phyloP scores from a whole-genome alignment of 2,888 invertebrate genomes.

The Argyresthia goedartella region DNA sequence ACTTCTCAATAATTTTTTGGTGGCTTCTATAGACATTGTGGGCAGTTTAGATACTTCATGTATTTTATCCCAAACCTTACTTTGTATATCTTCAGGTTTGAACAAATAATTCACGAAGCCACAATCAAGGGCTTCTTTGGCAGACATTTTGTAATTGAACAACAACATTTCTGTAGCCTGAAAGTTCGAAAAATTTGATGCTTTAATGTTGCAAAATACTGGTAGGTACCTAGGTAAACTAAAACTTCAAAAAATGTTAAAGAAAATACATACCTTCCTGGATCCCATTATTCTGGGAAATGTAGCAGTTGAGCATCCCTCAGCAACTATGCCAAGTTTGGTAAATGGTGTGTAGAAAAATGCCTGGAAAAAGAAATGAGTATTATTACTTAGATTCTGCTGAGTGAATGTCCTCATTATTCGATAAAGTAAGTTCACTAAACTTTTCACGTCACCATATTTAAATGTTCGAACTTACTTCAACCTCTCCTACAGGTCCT shows the following conservation, averaged over 20 bases:
- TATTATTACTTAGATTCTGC: too few relatives aligned
- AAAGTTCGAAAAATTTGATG: slow-evolving; percentile 13
- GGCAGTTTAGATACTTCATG: slow-evolving; percentile 68
- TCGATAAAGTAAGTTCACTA: too few relatives aligned
- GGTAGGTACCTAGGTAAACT: too few relatives aligned
- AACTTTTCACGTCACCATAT: too few relatives aligned
- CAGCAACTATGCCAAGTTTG: slow-evolving; percentile 85
- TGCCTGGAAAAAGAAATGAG: slow-evolving; percentile 70
- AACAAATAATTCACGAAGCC: slow-evolving; percentile 87
- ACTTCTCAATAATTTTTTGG: slow-evolving; percentile 78
- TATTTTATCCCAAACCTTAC: slow-evolving; percentile 71
- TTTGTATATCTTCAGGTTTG: slow-evolving; percentile 72
- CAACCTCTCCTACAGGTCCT: too few relatives aligned
- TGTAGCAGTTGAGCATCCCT: slow-evolving; percentile 89
- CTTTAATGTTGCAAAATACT: not conserved
- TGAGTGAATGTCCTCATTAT: too few relatives aligned
- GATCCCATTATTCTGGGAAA: slow-evolving; percentile 89
- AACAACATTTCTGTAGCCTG: slow-evolving; percentile 73
- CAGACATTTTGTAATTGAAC: slow-evolving; percentile 83
- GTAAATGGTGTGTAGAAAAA: slow-evolving; percentile 92
- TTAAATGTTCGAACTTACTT: too few relatives aligned
- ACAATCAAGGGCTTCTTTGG: slow-evolving; percentile 81
- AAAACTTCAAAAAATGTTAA: not conserved
- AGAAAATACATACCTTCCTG: slow-evolving; percentile 70
- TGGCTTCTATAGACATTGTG: slow-evolving; percentile 68